These are phyloP conservation scores for Rhynchotus rufescens DNA, from an alignment of 2,797 vertebrate genomes.

Conservation along the genomic window DNA sequence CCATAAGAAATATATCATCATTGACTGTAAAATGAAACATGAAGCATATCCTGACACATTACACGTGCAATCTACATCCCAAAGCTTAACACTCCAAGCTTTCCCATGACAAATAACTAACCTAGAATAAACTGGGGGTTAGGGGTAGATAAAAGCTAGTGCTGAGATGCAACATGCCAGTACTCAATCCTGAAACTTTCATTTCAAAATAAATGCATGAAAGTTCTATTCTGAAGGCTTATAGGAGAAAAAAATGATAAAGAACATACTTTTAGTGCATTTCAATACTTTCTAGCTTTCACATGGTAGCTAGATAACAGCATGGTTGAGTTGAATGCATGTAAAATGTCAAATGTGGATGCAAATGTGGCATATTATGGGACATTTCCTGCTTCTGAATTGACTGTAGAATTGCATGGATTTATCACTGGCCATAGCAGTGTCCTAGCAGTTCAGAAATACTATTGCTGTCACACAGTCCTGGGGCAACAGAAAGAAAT, in stretches of 20 bases:
- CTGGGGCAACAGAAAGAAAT: not conserved
- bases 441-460: not conserved
- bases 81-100: not conserved
- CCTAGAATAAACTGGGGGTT: not conserved
- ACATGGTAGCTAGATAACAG: not conserved
- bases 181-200: not conserved
- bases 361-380: not conserved
- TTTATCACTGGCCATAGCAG: not conserved
- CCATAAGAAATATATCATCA: not conserved
- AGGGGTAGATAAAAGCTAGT: not conserved
- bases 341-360: not conserved
- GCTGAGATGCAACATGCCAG: not conserved
- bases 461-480: not conserved
- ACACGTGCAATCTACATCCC: not conserved
- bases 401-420: not conserved
- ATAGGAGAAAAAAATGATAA: not conserved
- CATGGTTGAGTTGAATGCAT: not conserved
- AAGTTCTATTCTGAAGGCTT: not conserved
- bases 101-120: not conserved
- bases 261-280: not conserved
- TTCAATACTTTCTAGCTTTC: not conserved
- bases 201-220: not conserved
- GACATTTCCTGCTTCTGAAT: not conserved
- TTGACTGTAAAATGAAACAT: slow-evolving; percentile 11
- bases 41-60: not conserved